These are phyloP conservation scores for Bombus turneri DNA, from an alignment of 1,140 invertebrate species.

Conservation along the genomic window DNA sequence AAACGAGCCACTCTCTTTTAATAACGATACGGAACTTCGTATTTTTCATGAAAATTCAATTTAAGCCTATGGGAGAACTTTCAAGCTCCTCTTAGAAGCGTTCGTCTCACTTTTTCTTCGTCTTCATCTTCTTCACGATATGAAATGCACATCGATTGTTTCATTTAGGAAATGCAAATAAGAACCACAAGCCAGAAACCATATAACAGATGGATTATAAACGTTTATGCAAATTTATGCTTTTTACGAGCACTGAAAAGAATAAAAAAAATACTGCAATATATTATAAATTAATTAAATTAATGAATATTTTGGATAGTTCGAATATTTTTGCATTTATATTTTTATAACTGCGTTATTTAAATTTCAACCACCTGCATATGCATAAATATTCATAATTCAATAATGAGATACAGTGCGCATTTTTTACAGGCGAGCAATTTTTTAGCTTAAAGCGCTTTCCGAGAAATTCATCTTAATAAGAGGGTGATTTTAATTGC, in stretches of 20 bases:
- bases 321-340: neutral
- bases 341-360: neutral
- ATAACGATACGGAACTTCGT: slow-evolving; percentile 16
- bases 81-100: neutral
- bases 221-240: neutral
- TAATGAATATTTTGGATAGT: neutral
- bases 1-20: slow-evolving; percentile 10
- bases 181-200: neutral
- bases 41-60: slow-evolving; percentile 37
- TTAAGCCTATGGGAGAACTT: neutral
- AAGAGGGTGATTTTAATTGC: neutral
- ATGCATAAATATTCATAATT: neutral
- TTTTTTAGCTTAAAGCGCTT: neutral
- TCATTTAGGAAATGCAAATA: neutral
- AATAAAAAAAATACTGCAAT: neutral
- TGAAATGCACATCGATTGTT: neutral
- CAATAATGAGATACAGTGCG: too few species aligned
- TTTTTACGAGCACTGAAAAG: neutral
- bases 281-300: too few species aligned
- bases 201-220: neutral
- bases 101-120: neutral
- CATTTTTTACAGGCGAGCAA: too few species aligned
- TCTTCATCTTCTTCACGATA: neutral
- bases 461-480: too few species aligned
- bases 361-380: neutral